Evolutionary conservation across 1,140 invertebrate genomes (phyloP), one percentile per base, ranked within the genome.

Genomic region (Heliothis subflexa): DNA sequence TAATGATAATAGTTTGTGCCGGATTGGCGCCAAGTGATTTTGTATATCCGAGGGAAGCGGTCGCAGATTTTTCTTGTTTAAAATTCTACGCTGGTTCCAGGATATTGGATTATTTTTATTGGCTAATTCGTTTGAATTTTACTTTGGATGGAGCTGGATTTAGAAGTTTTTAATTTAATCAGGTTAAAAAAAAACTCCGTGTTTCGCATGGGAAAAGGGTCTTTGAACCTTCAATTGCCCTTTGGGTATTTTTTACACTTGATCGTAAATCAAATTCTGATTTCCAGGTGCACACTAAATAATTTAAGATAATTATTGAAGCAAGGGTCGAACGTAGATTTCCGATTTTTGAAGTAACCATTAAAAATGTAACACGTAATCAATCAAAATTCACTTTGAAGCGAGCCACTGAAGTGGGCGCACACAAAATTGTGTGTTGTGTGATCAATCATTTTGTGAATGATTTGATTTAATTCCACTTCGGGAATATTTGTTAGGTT

Each of bases 381-480:
- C 82, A 86, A 85, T 85, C 81, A 81, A 78, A 85, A 75, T 81
- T 82, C 81, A 89, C 78, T 89, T 88, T 83, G 68, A 83, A 82
- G 79, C 78, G 47, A 59, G 16, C 71, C 55, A 13, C 71, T 16
- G 18, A 73, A 73, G 40, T 49, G 45, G 45, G 47, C 71, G 25
- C 50, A 71, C 68, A 71, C 25, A 73, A 47, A 61, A 47, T 45
- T 73, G 71, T 73, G 66, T 70, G 33, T 33, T 33, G 33, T 70
- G 78, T 75, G 80, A 88, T 88, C 86, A 89, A 86, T 89, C 87
- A 86, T 86, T 88, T 84, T 72, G 78, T 54, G 68, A 62, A 47
- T 79, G 52, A 75, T 74, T 68, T 79, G 62, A 74, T 68, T 70
- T 79, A 47, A 79, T 79, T 68, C 28, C 52, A 52, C 54, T 50